Conservation (phyloP, 2,888 invertebrate genomes). For the Dexiosoma caninum region DNA sequence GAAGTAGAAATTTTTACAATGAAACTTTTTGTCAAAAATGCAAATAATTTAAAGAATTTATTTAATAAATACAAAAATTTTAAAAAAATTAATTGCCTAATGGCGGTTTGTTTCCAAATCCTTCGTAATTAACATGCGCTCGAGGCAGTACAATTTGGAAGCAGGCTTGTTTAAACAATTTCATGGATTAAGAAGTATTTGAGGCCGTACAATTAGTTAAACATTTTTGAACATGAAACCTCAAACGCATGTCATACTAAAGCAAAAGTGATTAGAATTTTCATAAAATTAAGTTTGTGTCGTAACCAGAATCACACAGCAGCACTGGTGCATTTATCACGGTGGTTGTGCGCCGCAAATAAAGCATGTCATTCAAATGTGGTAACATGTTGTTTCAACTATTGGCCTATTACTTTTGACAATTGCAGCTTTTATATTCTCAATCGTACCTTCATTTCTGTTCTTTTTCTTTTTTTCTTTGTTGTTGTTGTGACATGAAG, state of each 20-base stretch:
- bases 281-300: too few species aligned
- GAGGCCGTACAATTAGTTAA: too few species aligned
- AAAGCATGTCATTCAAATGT: constrained; percentile 3
- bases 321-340: background rate
- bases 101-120: constrained; percentile 26
- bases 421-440: constrained; percentile 44
- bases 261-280: too few species aligned
- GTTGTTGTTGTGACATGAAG: too few species aligned
- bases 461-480: too few species aligned
- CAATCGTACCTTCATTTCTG: too few species aligned
- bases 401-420: constrained; percentile 52
- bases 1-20: constrained; percentile 66
- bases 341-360: background rate
- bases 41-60: constrained; percentile 73
- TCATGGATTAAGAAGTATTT: too few species aligned
- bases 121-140: constrained; percentile 16
- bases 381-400: constrained; percentile 55
- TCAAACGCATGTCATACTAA: too few species aligned
- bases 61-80: constrained; percentile 71
- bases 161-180: background rate
- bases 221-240: too few species aligned
- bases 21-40: constrained; percentile 25
- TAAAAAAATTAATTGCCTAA: constrained; percentile 26
- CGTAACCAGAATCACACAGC: background rate
- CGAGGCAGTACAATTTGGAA: background rate